Evolutionary conservation across 2,888 invertebrate species (phyloP).

Genomic region (Hedychridium roseum): DNA sequence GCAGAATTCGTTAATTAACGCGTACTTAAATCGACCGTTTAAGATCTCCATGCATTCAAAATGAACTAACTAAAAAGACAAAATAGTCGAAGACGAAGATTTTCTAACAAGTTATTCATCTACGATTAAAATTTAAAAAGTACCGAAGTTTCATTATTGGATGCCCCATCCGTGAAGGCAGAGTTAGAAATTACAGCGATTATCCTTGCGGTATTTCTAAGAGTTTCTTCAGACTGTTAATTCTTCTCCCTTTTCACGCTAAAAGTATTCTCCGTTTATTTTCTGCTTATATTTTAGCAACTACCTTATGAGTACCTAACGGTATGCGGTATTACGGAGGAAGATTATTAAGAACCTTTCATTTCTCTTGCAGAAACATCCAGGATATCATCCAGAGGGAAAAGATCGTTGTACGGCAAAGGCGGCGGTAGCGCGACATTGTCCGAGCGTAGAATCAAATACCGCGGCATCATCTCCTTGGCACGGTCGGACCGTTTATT

Average conservation of each 20-base stretch:
- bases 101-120: too few species aligned
- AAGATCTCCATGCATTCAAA: too few species aligned
- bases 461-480: conserved; percentile 56
- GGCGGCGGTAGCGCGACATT: conserved; percentile 60
- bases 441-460: conserved; percentile 54
- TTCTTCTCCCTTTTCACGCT: neutral
- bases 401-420: conserved; percentile 62
- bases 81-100: too few species aligned
- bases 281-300: too few species aligned
- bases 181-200: too few species aligned
- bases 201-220: neutral
- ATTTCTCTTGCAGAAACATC: conserved; percentile 79
- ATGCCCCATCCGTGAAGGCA: too few species aligned
- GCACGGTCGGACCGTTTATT: conserved; percentile 48
- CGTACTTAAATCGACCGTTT: too few species aligned
- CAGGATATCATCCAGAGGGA: conserved; percentile 87
- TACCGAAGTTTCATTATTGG: too few species aligned
- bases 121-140: too few species aligned
- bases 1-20: too few species aligned
- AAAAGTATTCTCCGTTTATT: neutral
- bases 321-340: neutral
- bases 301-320: too few species aligned
- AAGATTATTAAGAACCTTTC: neutral
- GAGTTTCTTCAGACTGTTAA: neutral
- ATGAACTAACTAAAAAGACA: too few species aligned